phyloP scores from a whole-genome alignment of 2,888 invertebrate species.

The Alcis repandata region DNA sequence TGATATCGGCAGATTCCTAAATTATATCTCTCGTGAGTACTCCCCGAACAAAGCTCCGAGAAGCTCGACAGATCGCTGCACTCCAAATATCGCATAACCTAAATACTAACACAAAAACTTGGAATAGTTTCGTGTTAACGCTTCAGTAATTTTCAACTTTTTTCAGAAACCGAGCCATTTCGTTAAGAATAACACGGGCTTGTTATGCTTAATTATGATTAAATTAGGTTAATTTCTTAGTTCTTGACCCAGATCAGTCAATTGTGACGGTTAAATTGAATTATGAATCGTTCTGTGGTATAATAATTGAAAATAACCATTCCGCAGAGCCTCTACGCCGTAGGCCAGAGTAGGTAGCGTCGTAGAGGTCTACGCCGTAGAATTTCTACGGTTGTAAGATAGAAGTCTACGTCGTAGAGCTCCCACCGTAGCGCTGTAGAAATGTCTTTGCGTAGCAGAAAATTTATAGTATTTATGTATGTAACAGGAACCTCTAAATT shows the following conservation, averaged over 20 bases:
- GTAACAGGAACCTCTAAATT: too few relatives aligned
- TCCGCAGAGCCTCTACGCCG: conserved; percentile 7
- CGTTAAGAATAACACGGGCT: conserved; percentile 23
- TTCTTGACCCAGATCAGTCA: conserved; percentile 29
- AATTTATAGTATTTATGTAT: too few relatives aligned
- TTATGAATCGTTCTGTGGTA: conserved; percentile 6
- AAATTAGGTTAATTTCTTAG: conserved; percentile 34
- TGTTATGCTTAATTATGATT: conserved; percentile 29
- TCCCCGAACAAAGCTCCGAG: not conserved
- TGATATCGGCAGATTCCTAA: too few relatives aligned
- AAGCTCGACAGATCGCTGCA: not conserved
- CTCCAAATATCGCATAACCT: conserved; percentile 10
- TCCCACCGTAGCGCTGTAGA: too few relatives aligned
- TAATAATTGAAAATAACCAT: not conserved
- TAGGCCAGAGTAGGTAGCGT: not conserved
- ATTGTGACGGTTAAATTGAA: conserved; percentile 16
- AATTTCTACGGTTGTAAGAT: not conserved
- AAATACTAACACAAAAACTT: conserved; percentile 25
- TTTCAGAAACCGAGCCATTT: conserved; percentile 19
- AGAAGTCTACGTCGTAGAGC: not conserved
- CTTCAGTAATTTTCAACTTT: conserved; percentile 26
- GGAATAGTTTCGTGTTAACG: conserved; percentile 32
- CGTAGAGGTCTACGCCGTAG: conserved; percentile 18
- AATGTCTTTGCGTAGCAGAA: too few relatives aligned
- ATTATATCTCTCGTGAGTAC: too few relatives aligned